Base-by-base conservation (phyloP, 1,140 invertebrate species). In the Drosophila orosa region DNA sequence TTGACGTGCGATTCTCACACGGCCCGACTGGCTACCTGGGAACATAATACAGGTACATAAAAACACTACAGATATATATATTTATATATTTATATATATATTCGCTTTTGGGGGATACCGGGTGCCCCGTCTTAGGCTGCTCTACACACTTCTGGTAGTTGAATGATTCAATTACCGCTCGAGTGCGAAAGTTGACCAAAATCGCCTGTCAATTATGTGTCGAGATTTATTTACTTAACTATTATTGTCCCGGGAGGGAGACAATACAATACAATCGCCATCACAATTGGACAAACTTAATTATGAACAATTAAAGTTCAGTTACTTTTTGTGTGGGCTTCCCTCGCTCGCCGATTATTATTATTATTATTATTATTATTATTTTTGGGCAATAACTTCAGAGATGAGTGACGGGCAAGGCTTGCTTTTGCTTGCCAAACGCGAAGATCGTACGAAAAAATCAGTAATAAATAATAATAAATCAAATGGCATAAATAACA, bases 241-340 rank as follows among this genome's bases (percentile, higher is more conserved):
- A 67, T 74, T 71, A 77, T 77, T 77, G 74, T 76, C 61, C 67
- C 45, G 40, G 45, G 25, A 78, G 42, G n/a, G 9, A 35, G 54
- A 63, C 60, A 63, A 56, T 19, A 35, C 44, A 24, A 27, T 13
- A 60, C 29, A 65, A 75, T 82, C 52, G 60, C 48, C 48, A 63
- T 55, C 59, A 77, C 52, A 74, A 74, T 85, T 63, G 65, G 71
- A 86, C 82, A 82, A 87, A 86, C 82, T 86, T 86, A 86, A 86
- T 86, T 86, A 86, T 86, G 69, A 82, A 82, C 79, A 87, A 87
- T 82, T 87, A 87, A 82, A 82, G 83, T 87, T 86, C 83, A 86
- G 83, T 86, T 87, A 75, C 69, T 74, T 78, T 61, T 66, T 61
- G 67, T 72, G 68, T 72, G 55, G 68, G 68, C 65, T 71, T 66